Evolutionary conservation across 2,113 vertebrate genomes (phyloP).

Genomic region (Phasianus colchicus): DNA sequence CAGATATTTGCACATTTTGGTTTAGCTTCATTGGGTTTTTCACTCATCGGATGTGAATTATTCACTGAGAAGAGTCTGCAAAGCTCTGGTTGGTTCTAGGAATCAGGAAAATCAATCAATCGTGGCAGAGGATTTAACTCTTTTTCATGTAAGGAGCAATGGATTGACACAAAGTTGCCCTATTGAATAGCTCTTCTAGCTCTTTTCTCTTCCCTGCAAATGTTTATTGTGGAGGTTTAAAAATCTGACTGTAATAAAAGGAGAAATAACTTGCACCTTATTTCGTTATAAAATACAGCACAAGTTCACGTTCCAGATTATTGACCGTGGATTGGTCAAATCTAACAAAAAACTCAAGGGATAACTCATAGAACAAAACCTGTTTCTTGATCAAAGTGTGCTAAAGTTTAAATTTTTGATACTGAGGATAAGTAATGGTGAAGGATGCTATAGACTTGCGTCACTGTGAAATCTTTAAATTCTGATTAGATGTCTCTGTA

Average conservation of each 20-base stretch:
- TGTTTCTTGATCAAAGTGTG: background rate
- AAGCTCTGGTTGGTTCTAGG: background rate
- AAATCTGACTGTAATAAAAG: background rate
- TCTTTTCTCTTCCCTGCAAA: background rate
- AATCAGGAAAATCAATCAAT: background rate
- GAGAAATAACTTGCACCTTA: background rate
- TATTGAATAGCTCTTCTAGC: background rate
- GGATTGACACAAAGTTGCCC: background rate
- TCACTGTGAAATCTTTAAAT: background rate
- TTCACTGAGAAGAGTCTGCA: background rate
- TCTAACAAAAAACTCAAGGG: background rate
- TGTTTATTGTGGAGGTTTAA: background rate
- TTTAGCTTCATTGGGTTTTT: background rate
- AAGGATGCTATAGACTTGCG: background rate
- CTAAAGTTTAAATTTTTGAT: background rate
- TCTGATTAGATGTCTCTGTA: background rate
- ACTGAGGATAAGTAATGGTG: background rate
- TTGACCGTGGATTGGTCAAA: background rate
- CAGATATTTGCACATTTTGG: slow-evolving; percentile 19
- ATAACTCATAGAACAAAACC: background rate
- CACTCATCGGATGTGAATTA: slow-evolving; percentile 1
- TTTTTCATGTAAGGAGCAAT: background rate
- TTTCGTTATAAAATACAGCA: background rate
- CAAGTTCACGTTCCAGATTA: background rate
- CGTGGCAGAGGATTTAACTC: background rate